Conservation (phyloP, 1,140 invertebrate species). For the Euschistus heros region DNA sequence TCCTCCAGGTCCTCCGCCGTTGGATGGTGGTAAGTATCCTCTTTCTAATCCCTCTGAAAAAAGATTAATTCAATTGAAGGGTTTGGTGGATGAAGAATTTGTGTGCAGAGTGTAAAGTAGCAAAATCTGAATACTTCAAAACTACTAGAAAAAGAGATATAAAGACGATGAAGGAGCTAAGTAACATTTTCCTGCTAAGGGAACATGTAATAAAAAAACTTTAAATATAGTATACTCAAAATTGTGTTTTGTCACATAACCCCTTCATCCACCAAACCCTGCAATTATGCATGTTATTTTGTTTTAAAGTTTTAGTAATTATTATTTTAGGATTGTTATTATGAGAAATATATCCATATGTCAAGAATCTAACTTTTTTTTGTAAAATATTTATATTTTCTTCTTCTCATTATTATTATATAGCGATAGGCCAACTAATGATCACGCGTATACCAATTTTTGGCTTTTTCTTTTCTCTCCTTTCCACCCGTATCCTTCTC, state of each 20-base stretch:
- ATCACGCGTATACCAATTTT: too few relatives aligned
- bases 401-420: neutral
- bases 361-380: neutral
- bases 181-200: too few relatives aligned
- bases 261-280: neutral
- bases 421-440: too few relatives aligned
- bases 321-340: neutral
- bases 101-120: too few relatives aligned
- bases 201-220: too few relatives aligned
- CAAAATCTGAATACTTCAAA: too few relatives aligned
- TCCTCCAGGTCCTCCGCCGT: neutral
- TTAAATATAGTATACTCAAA: too few relatives aligned
- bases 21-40: neutral
- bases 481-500: too few relatives aligned
- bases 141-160: too few relatives aligned
- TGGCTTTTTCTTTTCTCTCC: too few relatives aligned
- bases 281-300: neutral
- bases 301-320: neutral
- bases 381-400: neutral
- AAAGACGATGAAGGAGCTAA: too few relatives aligned
- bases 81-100: too few relatives aligned
- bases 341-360: neutral
- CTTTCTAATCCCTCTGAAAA: conserved; percentile 4
- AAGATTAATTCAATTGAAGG: neutral
- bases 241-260: neutral